A percentile compares a stretch with the other conserved stretches of the same genome.
These are phyloP conservation scores for Albula glossodonta DNA, from an alignment of 2,113 vertebrate genomes.

Conservation along the genomic window DNA sequence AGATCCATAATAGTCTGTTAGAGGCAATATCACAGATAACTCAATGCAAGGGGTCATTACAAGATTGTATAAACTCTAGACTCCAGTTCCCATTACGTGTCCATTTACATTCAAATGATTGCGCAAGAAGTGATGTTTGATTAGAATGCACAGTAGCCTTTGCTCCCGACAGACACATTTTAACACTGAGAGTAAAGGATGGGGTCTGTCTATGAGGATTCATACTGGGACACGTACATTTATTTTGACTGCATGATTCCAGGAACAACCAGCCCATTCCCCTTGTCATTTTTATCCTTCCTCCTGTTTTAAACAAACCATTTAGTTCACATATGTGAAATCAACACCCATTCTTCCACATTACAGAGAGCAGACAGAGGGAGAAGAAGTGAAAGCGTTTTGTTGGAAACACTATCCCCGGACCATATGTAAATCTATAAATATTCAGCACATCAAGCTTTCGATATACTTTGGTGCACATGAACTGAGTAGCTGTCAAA, in stretches of 20 bases:
- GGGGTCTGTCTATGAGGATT: slow-evolving; percentile 44
- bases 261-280: slow-evolving; percentile 31
- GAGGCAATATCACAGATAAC: slow-evolving; percentile 62
- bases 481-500: slow-evolving; percentile 89
- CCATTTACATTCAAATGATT: slow-evolving; percentile 67
- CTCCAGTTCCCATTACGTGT: slow-evolving; percentile 54
- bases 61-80: slow-evolving; percentile 66
- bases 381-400: slow-evolving; percentile 33
- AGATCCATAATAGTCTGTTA: slow-evolving; percentile 68
- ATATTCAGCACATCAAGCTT: slow-evolving; percentile 90
- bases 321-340: slow-evolving; percentile 70
- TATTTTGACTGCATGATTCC: slow-evolving; percentile 37
- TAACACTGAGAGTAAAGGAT: slow-evolving; percentile 38
- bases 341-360: slow-evolving; percentile 71
- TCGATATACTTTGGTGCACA: slow-evolving; percentile 90
- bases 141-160: slow-evolving; percentile 47
- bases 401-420: slow-evolving; percentile 50
- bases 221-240: slow-evolving; percentile 37
- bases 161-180: slow-evolving; percentile 35
- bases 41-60: slow-evolving; percentile 69
- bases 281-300: slow-evolving; percentile 36
- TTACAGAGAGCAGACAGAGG: slow-evolving; percentile 72
- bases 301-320: slow-evolving; percentile 41
- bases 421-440: slow-evolving; percentile 88
- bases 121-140: slow-evolving; percentile 58